phyloP scores from a whole-genome alignment of 2,888 invertebrate species.

The Eupithecia abbreviata region DNA sequence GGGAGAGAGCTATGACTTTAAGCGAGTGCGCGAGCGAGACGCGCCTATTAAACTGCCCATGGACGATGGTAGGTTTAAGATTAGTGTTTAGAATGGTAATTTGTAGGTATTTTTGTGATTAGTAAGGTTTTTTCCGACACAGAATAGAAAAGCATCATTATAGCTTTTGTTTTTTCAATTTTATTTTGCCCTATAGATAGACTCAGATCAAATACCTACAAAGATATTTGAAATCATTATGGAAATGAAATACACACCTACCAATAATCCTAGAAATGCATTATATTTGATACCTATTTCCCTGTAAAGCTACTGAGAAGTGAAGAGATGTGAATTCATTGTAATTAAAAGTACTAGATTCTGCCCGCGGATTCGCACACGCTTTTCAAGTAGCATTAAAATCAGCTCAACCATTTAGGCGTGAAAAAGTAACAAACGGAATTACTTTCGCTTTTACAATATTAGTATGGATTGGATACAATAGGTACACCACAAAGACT shows the following conservation, averaged over 20 bases:
- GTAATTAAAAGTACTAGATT: background rate
- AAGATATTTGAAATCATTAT: background rate
- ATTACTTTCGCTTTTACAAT: too few relatives aligned
- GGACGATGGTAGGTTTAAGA: conserved; percentile 59
- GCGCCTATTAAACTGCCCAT: conserved; percentile 75
- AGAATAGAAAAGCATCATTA: background rate
- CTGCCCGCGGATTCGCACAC: background rate
- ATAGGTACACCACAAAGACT: too few relatives aligned
- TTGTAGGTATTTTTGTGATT: background rate
- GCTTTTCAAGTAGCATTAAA: background rate
- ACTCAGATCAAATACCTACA: background rate
- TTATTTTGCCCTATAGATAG: background rate
- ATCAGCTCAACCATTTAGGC: background rate
- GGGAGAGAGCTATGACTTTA: conserved; percentile 62
- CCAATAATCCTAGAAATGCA: too few relatives aligned
- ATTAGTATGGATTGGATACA: too few relatives aligned
- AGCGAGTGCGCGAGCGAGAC: conserved; percentile 55
- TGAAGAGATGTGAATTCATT: background rate
- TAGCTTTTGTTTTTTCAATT: background rate
- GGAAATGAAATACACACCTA: too few relatives aligned
- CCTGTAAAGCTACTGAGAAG: background rate
- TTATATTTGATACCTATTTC: too few relatives aligned
- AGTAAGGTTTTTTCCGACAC: background rate
- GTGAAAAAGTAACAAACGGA: too few relatives aligned
- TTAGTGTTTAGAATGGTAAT: background rate